Base-by-base conservation (phyloP, 2,113 vertebrate genomes). In the Parus major region DNA sequence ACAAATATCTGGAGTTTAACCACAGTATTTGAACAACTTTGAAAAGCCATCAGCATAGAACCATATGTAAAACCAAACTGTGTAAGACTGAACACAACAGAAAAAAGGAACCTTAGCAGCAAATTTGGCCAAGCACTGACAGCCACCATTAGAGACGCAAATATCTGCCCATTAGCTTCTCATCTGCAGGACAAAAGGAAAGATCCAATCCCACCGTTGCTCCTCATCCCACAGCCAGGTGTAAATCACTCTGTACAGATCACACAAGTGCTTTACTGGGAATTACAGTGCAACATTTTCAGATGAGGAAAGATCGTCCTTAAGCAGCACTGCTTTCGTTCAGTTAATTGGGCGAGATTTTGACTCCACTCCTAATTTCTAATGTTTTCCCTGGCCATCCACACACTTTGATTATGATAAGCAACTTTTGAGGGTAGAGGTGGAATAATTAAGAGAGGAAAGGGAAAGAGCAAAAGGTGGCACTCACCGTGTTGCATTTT, bases 401-500 rank as follows among this genome's bases (percentile, higher is more conserved):
- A 64, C 2, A 7, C 11, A 39, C 25, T 53, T 63, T 0, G 22
- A 16, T 56, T 73, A 31, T 0, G 0, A 25, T 12, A 84, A 57
- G 4, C 25, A 42, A 10, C 12, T 15, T 39, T 15, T 15, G 4
- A 19, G 20, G 18, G 6, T 33, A 12, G 10, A 28, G 12, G 14
- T 20, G 21, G 9, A 65, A 22, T 10, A 75, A 75, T 15, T 25
- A 50, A n/a, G 4, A 41, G 7, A 78, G 7, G 5, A 5, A 42
- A 78, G 12, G 23, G 8, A 59, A 60, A 57, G 4, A 21, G 33
- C 19, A 8, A 66, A n/a, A 68, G n/a, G 41, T 7, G 15, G 41
- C 29, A 85, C 99, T 99, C 94, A 99, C 99, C 92, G 99, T 99
- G 97, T 99, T 99, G 97, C 99, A 99, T 96, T 99, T 99, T 92